Conservation (phyloP, 1,140 invertebrate species). For the Philotrypesis tridentata region DNA sequence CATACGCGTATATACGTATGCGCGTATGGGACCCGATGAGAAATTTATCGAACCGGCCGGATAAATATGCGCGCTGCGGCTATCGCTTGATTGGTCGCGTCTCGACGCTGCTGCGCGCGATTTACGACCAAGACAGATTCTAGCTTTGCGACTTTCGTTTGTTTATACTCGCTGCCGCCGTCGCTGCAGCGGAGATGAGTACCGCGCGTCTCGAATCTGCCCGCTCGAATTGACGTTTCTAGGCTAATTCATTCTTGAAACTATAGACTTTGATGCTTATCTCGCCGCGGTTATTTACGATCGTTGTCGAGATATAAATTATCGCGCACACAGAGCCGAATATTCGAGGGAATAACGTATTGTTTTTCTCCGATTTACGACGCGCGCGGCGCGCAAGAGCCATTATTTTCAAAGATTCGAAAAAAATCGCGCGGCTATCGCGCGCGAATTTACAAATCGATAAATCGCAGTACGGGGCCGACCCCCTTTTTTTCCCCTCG, state of each 20-base stretch:
- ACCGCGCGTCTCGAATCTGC: background rate
- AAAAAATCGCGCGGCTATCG: slow-evolving; percentile 7
- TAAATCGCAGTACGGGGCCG: slow-evolving; percentile 1
- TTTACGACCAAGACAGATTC: background rate
- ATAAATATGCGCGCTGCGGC: background rate
- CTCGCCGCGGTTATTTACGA: too few relatives aligned
- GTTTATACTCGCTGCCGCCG: background rate
- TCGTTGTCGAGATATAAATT: background rate
- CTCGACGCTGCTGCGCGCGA: background rate
- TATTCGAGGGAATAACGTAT: too few relatives aligned
- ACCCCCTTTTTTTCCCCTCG: background rate
- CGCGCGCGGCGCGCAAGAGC: background rate
- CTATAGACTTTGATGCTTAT: background rate
- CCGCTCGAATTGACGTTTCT: background rate
- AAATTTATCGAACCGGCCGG: slow-evolving; percentile 25
- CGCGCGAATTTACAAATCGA: slow-evolving; percentile 27
- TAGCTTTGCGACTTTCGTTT: background rate
- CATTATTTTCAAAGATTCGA: background rate
- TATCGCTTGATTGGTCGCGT: background rate
- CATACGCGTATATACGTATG: too few relatives aligned
- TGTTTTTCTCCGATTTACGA: background rate
- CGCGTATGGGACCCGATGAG: background rate
- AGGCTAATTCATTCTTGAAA: background rate
- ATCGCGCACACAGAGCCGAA: background rate
- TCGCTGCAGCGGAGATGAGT: too few relatives aligned